Conservation (phyloP, 92 coral and sea anemone genomes). For the Pocillopora meandrina region DNA sequence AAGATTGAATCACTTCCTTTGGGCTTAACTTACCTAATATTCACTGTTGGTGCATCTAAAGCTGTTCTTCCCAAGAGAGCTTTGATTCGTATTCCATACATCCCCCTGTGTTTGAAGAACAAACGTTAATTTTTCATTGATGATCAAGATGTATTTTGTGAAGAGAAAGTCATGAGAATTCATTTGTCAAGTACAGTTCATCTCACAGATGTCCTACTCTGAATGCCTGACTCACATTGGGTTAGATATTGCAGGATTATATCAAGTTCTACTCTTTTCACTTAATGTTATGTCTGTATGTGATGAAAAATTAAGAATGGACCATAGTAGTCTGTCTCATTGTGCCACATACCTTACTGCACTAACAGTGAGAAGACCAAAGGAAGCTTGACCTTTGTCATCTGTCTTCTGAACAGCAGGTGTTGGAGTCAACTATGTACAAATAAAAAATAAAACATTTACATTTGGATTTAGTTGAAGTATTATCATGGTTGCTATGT, state of each 20-base stretch:
- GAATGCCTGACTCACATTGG: no score
- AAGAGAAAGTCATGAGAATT: neutral
- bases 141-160: neutral
- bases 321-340: no score
- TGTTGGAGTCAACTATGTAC: conserved; percentile 71
- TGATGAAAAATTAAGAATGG: no score
- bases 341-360: conserved; percentile 69
- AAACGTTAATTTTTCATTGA: neutral
- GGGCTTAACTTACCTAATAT: conserved; percentile 64
- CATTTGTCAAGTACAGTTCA: neutral
- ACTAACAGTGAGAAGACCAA: conserved; percentile 75
- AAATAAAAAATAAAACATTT: neutral
- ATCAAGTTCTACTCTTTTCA: no score
- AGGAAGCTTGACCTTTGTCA: conserved; percentile 75
- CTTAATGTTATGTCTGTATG: no score
- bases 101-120: conserved; percentile 61
- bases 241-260: no score
- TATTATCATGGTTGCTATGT: neutral
- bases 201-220: no score
- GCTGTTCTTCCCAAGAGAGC: conserved; percentile 84
- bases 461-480: neutral
- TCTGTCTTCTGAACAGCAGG: conserved; percentile 85
- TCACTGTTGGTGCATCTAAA: conserved; percentile 77
- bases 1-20: no score
- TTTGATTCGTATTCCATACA: conserved; percentile 89